Base-by-base conservation (phyloP, 2,888 invertebrate species). In the Cantharis rufa region DNA sequence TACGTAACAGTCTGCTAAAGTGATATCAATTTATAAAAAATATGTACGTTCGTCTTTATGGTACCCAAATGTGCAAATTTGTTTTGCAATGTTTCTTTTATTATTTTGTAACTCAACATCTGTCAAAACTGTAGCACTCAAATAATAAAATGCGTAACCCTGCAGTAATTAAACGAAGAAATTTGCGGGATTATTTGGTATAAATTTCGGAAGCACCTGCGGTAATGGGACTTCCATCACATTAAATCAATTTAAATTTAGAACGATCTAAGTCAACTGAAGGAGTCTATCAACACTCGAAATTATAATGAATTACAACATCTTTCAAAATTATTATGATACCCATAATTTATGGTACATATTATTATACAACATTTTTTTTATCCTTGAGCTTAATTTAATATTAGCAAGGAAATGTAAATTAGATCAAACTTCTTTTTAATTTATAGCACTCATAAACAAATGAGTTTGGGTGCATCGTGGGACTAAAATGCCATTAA, bases 81-180 rank as follows among this genome's bases (percentile, higher is more conserved):
- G 74, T 74, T 74, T 74, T 70, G 74, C 74, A 74, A 74, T 64
- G 48, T 62, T 74, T 74, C 69, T 70, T 74, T 74, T 62, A 70
- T 74, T 74, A 69, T 70, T 74, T 74, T 74, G 74, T 64, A 70
- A 69, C 74, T 69, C 74, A 74, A 74, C 74, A 74, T 74, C 74
- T 74, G 74, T 74, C 74, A 74, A 48, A 62, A 64, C 74, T 74
- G 48, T 48, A 48, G n/a, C 48, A 48, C 1, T n/a, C 48, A 48
- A 48, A 48, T 48, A 48, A 48, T 48, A 48, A 48, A 48, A 48
- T 13, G 7, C 5, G 48, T 48, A 48, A n/a, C n/a, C n/a, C n/a
- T n/a, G 7, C n/a, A n/a, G n/a, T n/a, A 48, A n/a, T 48, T 1
- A 7, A 48, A 48, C n/a, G n/a, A 48, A 48, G 48, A 48, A 48